Evolutionary conservation across 2,797 vertebrate genomes (phyloP).

Genomic region (Spea hammondii): DNA sequence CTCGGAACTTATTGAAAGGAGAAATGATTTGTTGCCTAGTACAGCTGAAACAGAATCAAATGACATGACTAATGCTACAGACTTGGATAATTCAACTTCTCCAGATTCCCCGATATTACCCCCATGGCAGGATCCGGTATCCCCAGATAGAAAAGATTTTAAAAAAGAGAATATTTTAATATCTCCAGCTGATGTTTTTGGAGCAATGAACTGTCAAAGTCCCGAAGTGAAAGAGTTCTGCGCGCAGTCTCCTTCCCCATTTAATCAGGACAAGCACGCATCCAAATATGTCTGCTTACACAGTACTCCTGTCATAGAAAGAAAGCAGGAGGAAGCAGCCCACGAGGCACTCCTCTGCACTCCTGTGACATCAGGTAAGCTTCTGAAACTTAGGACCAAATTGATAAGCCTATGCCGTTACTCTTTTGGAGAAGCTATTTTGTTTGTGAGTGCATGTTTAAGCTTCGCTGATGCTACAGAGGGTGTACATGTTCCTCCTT

Average conservation of each 20-base stretch:
- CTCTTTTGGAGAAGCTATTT: no score
- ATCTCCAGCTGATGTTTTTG: slow-evolving; percentile 56
- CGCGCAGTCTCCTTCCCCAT: slow-evolving; percentile 54
- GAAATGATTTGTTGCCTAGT: background rate
- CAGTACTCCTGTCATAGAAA: slow-evolving; percentile 79
- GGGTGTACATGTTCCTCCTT: no score
- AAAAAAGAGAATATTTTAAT: slow-evolving; percentile 55
- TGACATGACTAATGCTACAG: slow-evolving; percentile 58
- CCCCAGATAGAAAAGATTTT: slow-evolving; percentile 62
- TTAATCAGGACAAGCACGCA: slow-evolving; percentile 59
- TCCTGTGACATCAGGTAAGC: slow-evolving; percentile 78
- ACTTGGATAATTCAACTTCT: slow-evolving; percentile 66
- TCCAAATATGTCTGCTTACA: slow-evolving; percentile 71
- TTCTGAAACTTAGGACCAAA: no score
- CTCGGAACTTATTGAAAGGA: slow-evolving; percentile 53
- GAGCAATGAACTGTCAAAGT: slow-evolving; percentile 52
- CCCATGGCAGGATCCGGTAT: slow-evolving; percentile 78
- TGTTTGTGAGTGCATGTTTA: no score
- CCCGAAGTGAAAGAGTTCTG: slow-evolving; percentile 57
- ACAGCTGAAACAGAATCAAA: slow-evolving; percentile 55
- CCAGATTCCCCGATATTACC: slow-evolving; percentile 79
- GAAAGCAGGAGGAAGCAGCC: slow-evolving; percentile 59
- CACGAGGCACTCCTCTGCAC: slow-evolving; percentile 74
- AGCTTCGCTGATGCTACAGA: no score
- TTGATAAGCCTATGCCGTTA: no score